Conservation (phyloP, 2,888 invertebrate species). For the Leucozona laternaria region DNA sequence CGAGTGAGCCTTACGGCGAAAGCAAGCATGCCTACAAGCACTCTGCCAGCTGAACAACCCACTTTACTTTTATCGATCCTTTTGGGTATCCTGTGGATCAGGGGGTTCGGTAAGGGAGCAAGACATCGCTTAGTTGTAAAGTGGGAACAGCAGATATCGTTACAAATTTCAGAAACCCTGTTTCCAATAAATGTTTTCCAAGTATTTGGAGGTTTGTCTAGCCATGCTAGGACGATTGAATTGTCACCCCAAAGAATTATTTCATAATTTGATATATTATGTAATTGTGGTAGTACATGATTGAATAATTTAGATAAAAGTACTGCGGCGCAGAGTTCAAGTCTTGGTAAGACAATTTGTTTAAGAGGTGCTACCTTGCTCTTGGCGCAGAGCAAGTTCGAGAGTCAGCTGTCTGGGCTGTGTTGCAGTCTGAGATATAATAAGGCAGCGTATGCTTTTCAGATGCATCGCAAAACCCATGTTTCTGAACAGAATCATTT, state of each 20-base stretch:
- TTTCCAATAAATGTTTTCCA: background rate
- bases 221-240: background rate
- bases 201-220: background rate
- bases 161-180: background rate
- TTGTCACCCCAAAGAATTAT: background rate
- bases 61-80: no score
- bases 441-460: background rate
- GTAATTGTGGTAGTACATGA: background rate
- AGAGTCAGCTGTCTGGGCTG: background rate
- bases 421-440: background rate
- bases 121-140: no score
- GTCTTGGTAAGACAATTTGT: background rate
- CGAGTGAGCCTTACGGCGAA: no score
- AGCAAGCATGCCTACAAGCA: no score
- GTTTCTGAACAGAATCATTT: background rate
- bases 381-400: background rate
- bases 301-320: background rate
- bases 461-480: background rate
- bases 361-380: background rate
- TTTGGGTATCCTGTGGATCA: no score
- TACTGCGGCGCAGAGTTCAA: background rate
- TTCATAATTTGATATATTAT: background rate
- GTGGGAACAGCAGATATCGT: no score
- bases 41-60: no score
- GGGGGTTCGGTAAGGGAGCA: no score